A percentile compares a stretch with the other conserved stretches of the same genome.
Conservation (phyloP, 2,113 vertebrate genomes). For the Gymnobelideus leadbeateri region DNA sequence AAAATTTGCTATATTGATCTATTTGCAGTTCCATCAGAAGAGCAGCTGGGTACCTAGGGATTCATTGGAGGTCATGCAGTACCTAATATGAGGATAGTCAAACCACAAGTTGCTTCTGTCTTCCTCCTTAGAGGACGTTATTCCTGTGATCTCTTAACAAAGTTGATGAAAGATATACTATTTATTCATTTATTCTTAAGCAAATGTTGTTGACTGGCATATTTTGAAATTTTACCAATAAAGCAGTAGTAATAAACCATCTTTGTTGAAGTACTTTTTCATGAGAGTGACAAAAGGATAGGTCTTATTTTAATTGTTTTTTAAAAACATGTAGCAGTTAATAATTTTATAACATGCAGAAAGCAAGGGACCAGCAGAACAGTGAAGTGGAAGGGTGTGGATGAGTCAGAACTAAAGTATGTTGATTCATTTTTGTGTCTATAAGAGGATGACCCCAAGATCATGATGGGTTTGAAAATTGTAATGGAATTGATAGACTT, state of each 20-base stretch:
- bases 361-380: not conserved
- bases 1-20: not conserved
- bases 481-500: not conserved
- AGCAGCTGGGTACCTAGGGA: not conserved
- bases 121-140: not conserved
- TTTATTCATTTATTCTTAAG: not conserved
- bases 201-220: not conserved
- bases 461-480: not conserved
- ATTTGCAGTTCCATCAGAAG: not conserved
- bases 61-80: not conserved
- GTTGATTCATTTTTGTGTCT: not conserved
- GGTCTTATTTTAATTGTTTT: not conserved
- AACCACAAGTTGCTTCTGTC: not conserved
- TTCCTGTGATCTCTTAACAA: not conserved
- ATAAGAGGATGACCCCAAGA: not conserved
- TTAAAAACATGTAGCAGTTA: not conserved
- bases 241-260: not conserved
- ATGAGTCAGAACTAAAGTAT: not conserved
- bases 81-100: not conserved
- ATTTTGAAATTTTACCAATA: not conserved
- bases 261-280: not conserved
- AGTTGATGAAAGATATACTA: not conserved
- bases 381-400: not conserved
- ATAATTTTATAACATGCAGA: not conserved
- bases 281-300: not conserved